Base-by-base conservation (phyloP, 2,113 vertebrate species). In the Chaenocephalus aceratus region DNA sequence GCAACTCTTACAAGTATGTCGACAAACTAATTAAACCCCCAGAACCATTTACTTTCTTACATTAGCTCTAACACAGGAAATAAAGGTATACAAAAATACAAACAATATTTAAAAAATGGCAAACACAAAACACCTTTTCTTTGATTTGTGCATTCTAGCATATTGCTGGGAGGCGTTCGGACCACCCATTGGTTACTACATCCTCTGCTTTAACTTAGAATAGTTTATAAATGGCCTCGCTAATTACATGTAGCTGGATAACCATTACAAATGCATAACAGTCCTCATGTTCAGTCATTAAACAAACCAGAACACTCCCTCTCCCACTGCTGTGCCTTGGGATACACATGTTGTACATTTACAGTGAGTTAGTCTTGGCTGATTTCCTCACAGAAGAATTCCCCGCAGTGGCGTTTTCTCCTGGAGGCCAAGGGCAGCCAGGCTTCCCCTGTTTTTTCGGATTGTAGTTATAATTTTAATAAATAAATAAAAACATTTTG, bases 341-440 rank as follows among this genome's bases (percentile, higher is more conserved):
- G 6, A 72, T 34, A 75, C 82, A 86, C 72, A 75, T 87, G 89
- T 71, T 83, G 63, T 58, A 48, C 75, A 75, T 79, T 87, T 80
- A 49, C 34, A 61, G 51, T 48, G 53, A 0, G 30, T 57, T 61
- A 53, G 26, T 60, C 77, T 73, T 75, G 69, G 81, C 73, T 41
- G 16, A 45, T 51, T 53, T 66, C 51, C 75, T 69, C 14, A 0
- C 62, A 6, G 41, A 41, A 52, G 30, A 72, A 74, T 69, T 61
- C 6, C 54, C 62, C 26, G 1, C 21, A 21, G 21, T 21, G 21
- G 21, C 21, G 21, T 21, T 21, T 21, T 21, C 21, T 21, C 21
- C 21, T 21, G 21, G 21, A 21, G 21, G 21, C 21, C 21, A 21
- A 21, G 21, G 21, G 21, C 1, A 21, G 21, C 21, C 21, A 21